Evolutionary conservation across 1,140 invertebrate genomes (phyloP), one percentile per base, ranked within the genome.

Genomic region (Bradynema listronoti): DNA sequence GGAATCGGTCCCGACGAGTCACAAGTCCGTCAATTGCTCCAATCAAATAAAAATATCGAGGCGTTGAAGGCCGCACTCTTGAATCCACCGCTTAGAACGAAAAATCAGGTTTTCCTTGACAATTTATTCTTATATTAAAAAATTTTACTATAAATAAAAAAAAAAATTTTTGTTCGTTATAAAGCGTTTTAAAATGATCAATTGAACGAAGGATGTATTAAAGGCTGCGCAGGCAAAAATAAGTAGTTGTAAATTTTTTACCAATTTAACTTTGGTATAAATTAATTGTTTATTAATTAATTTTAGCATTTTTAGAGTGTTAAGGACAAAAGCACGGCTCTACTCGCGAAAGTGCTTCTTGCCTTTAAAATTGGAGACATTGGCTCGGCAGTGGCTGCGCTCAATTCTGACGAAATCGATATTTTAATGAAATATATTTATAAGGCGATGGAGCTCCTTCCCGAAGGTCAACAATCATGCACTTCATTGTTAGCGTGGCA

Each of bases 381-480:
- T 14, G 62, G 46, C 14, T n/a, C 62, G 1, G 30, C 62, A 0
- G 34, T 67, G 19, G 49, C 34, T 30, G 9, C 49, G 2, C 29
- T 64, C 9, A 27, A 24, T 9, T 41, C 3, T 39, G 62, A 64
- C 27, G 62, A 64, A 25, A 39, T 62, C 19, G 60, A 62, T 32
- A 11, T 62, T n/a, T 27, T 62, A 33, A 62, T 62, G 60, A 62
- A 62, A 55, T 63, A 64, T 43, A 64, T 64, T 30, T 64, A 64
- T 32, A 64, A 64, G 39, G 62, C 61, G 22, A 64, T 64, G 62
- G 62, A 64, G 25, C 29, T 69, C 29, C 49, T 69, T n/a, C 34
- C 63, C 19, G 62, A 64, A 39, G 62, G 62, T n/a, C n/a, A n/a
- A 4, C 63, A 66, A 41, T 65, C 58, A 16, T 66, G 62, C 32